A percentile compares a stretch with the other conserved stretches of the same genome.
Evolutionary conservation across 1,140 invertebrate species (phyloP).

Genomic region (Trichonephila inaurata): DNA sequence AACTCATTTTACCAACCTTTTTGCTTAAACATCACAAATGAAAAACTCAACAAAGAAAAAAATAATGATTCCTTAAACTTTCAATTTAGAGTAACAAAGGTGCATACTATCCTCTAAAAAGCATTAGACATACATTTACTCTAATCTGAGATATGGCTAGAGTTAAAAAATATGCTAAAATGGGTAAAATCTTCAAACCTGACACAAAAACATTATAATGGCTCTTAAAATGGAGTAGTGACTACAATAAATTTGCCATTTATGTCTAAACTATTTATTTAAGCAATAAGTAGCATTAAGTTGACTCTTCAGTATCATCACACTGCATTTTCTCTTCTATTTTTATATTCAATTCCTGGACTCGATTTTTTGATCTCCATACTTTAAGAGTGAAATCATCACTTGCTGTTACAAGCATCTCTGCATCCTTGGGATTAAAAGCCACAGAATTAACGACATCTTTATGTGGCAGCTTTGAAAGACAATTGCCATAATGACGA

Average conservation of each 20-base stretch:
- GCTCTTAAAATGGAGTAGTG: not conserved
- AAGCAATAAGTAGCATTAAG: not conserved
- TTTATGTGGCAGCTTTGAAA: constrained; percentile 88
- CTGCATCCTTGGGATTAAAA: constrained; percentile 90
- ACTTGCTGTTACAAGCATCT: constrained; percentile 93
- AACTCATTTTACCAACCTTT: not conserved
- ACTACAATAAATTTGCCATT: not conserved
- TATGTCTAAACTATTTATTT: not conserved
- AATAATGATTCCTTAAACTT: not conserved
- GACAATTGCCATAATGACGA: constrained; percentile 90
- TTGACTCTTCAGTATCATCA: not conserved
- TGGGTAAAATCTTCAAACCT: not conserved
- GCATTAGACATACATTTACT: not conserved
- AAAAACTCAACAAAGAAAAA: not conserved
- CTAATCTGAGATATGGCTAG: not conserved
- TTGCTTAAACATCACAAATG: not conserved
- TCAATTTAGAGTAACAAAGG: not conserved
- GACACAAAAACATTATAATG: not conserved
- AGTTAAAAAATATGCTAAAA: constrained; percentile 24
- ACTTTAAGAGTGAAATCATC: constrained; percentile 92
- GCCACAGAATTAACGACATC: constrained; percentile 94
- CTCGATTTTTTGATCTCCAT: constrained; percentile 81
- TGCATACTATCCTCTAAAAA: not conserved
- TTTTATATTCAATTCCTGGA: constrained; percentile 67
- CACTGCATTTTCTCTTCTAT: constrained; percentile 36